Base-by-base conservation (phyloP, 2,113 vertebrate genomes). In the Pygoscelis antarcticus region DNA sequence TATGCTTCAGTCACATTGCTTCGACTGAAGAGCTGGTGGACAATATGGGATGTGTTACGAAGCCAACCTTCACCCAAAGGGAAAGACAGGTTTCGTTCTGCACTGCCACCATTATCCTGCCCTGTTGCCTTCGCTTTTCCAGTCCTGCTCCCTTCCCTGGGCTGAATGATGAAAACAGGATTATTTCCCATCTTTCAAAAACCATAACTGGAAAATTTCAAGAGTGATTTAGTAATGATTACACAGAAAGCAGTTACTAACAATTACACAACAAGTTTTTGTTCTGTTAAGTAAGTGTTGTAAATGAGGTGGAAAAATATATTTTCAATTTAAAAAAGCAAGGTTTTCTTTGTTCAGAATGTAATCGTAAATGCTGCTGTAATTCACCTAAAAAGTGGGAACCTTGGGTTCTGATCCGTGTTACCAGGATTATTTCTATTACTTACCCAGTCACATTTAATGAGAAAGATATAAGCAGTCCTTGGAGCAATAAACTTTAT, bases 1-100 rank as follows among this genome's bases (percentile, higher is more conserved):
- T 49, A 3, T 49, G 20, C 11, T 87, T 61, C 11, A 0, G 1
- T 51, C 1, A 0, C 9, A 4, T 38, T 47, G 40, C 52, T 51
- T 66, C 2, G 2, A 22, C 18, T 18, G 15, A 42, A 38, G 46
- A 70, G 12, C 62, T 75, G 62, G 9, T 51, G 40, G 30, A 13
- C 7, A 32, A 9, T 51, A 19, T 13, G 66, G 42, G 23, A 17
- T 9, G 13, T 9, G 18, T 55, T 52, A 29, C 5, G 27, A 72
- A 89, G n/a, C 17, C 36, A 55, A 3, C 42, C 38, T 49, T 75
- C 57, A 36, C 7, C 13, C 20, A 13, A 49, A 71, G 27, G 13
- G 40, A 27, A 44, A 9, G 69, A 6, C 16, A 21, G 12, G 5
- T 34, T 81, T 79, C 9, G 7, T 79, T 44, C 61, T 40, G 47